Base-by-base conservation (phyloP, 2,888 invertebrate genomes). In the Ophion obscuratus region DNA sequence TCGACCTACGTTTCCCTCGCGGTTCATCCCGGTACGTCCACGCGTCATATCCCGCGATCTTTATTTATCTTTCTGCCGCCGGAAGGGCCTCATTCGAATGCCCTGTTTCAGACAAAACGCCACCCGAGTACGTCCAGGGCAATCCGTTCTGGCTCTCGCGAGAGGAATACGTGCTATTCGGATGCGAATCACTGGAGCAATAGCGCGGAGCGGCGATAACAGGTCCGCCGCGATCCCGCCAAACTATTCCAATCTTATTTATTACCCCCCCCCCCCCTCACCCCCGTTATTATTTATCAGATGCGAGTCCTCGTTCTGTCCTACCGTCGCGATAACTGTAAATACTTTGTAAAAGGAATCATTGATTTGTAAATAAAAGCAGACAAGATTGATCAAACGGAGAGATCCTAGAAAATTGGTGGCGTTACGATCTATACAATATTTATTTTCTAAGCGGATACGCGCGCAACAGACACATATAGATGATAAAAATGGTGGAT, bases 111-210 rank as follows among this genome's bases (percentile, higher is more conserved):
- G 94, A 93, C 84, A 94, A 94, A 92, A 92, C 92, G 81, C 92
- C 94, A 47, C 93, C 93, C 5, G 93, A 93, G 87, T 93, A 92
- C 84, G 90, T 92, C 83, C 93, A 94, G 82, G 94, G 94, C 68
- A 92, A 92, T 88, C 93, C 94, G n/a, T 93, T 94, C 83, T 94
- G 94, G 94, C 88, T 94, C 24, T 94, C 94, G 10, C 90, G 94
- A 70, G 94, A 94, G 85, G 94, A 94, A 83, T 94, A 94, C 77
- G 93, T 94, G 75, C 89, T 94, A 27, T 94, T 94, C 85, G 94
- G 94, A 76, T 94, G 94, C 89, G 92, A 94, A 83, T 93, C 93
- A 10, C 90, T 94, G 76, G 92, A 93, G 87, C 89, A 91, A 88
- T 90, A 90, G 87, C 78, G 77, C 88, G 81, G 59, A 84, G 76